Evolutionary conservation across 2,797 vertebrate genomes (phyloP).

Genomic region (Ambastaia sidthimunki): DNA sequence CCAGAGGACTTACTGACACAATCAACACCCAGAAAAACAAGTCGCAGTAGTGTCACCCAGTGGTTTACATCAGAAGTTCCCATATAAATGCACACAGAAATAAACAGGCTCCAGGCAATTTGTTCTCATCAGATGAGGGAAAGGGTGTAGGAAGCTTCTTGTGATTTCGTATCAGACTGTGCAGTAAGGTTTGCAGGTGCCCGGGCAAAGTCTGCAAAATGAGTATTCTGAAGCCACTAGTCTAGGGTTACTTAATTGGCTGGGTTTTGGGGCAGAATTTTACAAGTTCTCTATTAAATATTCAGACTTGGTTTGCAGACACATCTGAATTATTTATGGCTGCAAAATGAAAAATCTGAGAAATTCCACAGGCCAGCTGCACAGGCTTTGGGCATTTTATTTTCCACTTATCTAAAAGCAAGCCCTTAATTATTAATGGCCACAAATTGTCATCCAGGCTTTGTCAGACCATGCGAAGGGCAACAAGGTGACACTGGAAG

Average conservation of each 20-base stretch:
- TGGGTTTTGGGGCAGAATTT: constrained; percentile 48
- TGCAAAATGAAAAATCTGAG: constrained; percentile 60
- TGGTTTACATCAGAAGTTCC: constrained; percentile 1
- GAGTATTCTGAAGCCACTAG: constrained; percentile 17
- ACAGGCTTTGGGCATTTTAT: constrained; percentile 45
- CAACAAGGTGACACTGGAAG: not conserved
- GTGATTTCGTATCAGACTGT: not conserved
- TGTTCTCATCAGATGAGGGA: not conserved
- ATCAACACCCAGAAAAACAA: not conserved
- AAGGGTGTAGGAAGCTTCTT: not conserved
- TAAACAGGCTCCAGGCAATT: not conserved
- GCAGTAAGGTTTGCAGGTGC: not conserved
- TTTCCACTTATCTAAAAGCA: constrained; percentile 53
- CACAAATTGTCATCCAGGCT: constrained; percentile 37
- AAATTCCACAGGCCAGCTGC: constrained; percentile 47
- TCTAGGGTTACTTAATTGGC: constrained; percentile 54
- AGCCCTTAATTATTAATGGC: constrained; percentile 51
- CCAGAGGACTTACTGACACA: not conserved
- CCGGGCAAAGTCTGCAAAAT: constrained; percentile 6
- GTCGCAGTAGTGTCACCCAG: not conserved
- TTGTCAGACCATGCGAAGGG: constrained; percentile 34
- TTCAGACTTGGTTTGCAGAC: constrained; percentile 60
- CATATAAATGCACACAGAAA: not conserved
- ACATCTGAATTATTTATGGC: constrained; percentile 59
- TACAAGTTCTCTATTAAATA: constrained; percentile 58